These are phyloP conservation scores for Drosophila sordidula DNA, from an alignment of 2,888 invertebrate species.

Conservation along the genomic window DNA sequence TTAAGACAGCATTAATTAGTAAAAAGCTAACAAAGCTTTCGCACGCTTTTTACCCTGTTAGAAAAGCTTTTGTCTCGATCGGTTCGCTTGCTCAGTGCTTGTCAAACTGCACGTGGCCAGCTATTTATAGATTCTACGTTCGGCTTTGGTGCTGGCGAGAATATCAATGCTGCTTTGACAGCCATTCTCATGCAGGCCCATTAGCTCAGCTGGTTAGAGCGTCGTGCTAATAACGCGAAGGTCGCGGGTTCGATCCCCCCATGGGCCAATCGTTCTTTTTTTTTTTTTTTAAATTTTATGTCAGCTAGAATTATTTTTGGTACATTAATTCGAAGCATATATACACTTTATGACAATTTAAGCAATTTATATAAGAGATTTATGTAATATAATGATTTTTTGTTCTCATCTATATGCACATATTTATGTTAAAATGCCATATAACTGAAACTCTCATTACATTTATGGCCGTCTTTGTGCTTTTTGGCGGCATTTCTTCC, in stretches of 20 bases:
- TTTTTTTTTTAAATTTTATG: background rate
- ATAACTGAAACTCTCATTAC: conserved; percentile 40
- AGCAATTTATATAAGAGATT: background rate
- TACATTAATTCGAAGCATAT: background rate
- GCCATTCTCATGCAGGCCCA: conserved; percentile 73
- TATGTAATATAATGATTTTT: background rate
- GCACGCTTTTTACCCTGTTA: background rate
- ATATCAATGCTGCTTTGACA: background rate
- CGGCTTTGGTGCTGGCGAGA: background rate
- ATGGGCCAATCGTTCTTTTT: conserved; percentile 22
- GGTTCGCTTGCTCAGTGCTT: background rate
- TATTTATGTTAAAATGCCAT: conserved; percentile 44
- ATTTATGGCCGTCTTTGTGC: conserved; percentile 14
- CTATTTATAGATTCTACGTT: conserved; percentile 12
- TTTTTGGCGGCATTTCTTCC: conserved; percentile 13
- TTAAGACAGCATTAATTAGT: conserved; percentile 36
- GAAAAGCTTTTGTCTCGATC: conserved; percentile 30
- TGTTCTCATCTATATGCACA: conserved; percentile 6
- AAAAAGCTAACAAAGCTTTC: conserved; percentile 29
- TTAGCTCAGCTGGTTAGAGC: conserved; percentile 86
- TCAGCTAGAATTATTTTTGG: background rate
- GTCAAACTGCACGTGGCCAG: conserved; percentile 5
- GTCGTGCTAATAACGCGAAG: conserved; percentile 86
- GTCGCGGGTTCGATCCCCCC: conserved; percentile 84
- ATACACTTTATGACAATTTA: background rate